These are phyloP conservation scores for Camptogramma bilineatum DNA, from an alignment of 2,888 invertebrate species.

Conservation along the genomic window DNA sequence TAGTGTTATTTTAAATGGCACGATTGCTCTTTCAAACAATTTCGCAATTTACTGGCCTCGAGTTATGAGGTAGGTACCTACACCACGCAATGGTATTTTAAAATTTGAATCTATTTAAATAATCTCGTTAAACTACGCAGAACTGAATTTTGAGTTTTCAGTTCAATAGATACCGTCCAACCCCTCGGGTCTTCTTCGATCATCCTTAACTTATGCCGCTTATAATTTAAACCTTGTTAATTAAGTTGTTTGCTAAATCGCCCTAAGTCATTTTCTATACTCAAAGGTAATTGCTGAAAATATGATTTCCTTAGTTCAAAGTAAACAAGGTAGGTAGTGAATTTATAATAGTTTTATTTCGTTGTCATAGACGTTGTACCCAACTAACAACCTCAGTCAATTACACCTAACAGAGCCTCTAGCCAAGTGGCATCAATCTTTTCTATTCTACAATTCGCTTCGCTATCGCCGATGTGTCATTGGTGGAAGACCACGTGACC, in stretches of 20 bases:
- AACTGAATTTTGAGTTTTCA: not conserved
- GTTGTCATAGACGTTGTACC: slow-evolving; percentile 13
- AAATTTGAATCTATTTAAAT: slow-evolving; percentile 3
- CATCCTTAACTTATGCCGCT: not conserved
- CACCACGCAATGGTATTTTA: slow-evolving; percentile 39
- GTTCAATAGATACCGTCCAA: not conserved
- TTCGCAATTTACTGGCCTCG: slow-evolving; percentile 43
- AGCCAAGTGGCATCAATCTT: too few relatives aligned
- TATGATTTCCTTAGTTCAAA: slow-evolving; percentile 18
- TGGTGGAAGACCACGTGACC: too few relatives aligned
- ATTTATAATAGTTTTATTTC: slow-evolving; percentile 26
- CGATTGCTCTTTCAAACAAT: slow-evolving; percentile 56
- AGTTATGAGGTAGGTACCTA: slow-evolving; percentile 32
- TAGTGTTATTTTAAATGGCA: slow-evolving; percentile 59
- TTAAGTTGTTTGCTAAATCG: slow-evolving; percentile 9
- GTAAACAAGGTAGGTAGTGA: slow-evolving; percentile 5
- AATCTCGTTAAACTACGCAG: not conserved
- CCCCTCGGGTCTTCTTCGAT: not conserved
- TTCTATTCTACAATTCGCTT: too few relatives aligned
- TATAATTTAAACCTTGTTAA: slow-evolving; percentile 1
- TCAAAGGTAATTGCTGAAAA: slow-evolving; percentile 16
- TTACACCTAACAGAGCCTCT: slow-evolving; percentile 66
- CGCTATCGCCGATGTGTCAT: too few relatives aligned
- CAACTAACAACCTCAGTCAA: slow-evolving; percentile 54
- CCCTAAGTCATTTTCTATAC: slow-evolving; percentile 3